These are phyloP conservation scores for Chondrosia reniformis DNA, from an alignment of 37 sponge, comb jelly and placozoan genomes.

Conservation along the genomic window DNA sequence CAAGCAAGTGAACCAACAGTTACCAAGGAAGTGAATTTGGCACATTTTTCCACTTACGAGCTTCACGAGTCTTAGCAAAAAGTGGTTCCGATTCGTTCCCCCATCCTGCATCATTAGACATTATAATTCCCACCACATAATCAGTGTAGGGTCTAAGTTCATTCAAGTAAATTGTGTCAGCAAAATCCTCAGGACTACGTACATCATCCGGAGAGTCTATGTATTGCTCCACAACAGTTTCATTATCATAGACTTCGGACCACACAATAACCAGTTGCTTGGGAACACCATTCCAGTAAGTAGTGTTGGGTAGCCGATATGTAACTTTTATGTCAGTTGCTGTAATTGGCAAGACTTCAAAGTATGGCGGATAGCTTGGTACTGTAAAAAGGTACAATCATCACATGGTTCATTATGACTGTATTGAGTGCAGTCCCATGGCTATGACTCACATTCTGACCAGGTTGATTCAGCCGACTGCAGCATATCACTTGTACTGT, in stretches of 20 bases:
- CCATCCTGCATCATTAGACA: slow-evolving; percentile 2
- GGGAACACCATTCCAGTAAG: neutral
- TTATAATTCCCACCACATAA: neutral
- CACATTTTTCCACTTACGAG: neutral
- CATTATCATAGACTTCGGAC: neutral
- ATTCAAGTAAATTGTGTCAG: neutral
- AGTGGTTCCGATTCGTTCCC: neutral
- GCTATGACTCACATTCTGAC: neutral
- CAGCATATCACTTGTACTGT: neutral
- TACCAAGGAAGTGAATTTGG: neutral
- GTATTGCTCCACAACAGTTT: neutral
- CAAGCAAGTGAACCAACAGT: no score
- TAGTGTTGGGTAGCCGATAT: neutral
- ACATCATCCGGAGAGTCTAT: neutral
- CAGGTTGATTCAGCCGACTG: neutral
- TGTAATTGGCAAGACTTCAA: neutral
- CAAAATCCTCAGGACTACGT: neutral
- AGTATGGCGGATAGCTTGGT: neutral
- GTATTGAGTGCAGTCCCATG: neutral
- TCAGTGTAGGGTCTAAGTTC: neutral
- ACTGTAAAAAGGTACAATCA: neutral
- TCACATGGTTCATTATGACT: neutral
- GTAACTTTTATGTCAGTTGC: neutral
- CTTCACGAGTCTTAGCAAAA: neutral
- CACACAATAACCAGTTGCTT: neutral